These are phyloP conservation scores for Cheilosia variabilis DNA, from an alignment of 2,888 invertebrate species.

Conservation along the genomic window DNA sequence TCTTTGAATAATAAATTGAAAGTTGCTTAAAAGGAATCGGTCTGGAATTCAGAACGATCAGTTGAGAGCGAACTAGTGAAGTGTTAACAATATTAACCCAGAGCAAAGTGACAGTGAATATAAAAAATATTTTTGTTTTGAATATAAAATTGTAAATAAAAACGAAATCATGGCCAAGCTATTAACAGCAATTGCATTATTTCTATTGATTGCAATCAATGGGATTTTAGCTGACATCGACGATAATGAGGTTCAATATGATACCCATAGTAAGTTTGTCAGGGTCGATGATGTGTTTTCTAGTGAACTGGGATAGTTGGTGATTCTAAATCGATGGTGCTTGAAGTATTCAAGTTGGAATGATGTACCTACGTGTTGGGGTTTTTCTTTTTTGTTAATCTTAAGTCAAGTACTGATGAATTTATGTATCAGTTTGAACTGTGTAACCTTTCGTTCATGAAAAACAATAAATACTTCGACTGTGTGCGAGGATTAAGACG, in stretches of 20 bases:
- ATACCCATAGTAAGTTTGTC: constrained; percentile 79
- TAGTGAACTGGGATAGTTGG: not conserved
- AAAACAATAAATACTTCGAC: constrained; percentile 38
- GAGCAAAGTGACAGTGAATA: constrained; percentile 38
- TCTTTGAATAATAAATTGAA: constrained; percentile 72
- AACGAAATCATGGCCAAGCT: constrained; percentile 41
- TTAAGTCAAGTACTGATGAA: constrained; percentile 21
- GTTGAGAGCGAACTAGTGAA: constrained; percentile 78
- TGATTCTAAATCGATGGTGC: constrained; percentile 58
- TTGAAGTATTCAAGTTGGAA: constrained; percentile 10
- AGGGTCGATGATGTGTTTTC: constrained; percentile 29
- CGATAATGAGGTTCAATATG: constrained; percentile 80
- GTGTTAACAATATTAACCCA: constrained; percentile 61
- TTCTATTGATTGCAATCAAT: constrained; percentile 73
- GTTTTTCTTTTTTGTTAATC: not conserved
- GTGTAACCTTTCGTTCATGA: constrained; percentile 63
- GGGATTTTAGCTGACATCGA: constrained; percentile 78
- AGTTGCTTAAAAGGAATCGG: constrained; percentile 78
- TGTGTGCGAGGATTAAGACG: not conserved
- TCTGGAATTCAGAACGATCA: constrained; percentile 78
- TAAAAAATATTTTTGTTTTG: constrained; percentile 2
- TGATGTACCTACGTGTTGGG: constrained; percentile 1
- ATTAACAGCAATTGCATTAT: constrained; percentile 58
- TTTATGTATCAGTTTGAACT: constrained; percentile 66
- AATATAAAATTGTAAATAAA: constrained; percentile 19